Conservation (phyloP, 1,140 invertebrate species). For the Musca vetustissima region DNA sequence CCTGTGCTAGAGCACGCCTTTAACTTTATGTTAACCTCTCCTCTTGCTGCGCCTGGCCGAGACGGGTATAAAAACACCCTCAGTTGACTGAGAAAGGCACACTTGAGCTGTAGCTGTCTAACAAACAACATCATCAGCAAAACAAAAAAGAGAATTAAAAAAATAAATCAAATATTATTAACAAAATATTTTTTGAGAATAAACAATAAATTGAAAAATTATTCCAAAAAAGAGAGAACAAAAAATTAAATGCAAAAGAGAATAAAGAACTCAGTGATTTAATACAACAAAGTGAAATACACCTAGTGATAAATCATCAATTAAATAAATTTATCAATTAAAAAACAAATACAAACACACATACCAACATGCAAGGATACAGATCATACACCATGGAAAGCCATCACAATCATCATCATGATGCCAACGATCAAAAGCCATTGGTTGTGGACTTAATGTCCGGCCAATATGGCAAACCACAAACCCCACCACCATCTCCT, state of each 20-base stretch:
- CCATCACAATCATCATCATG: conserved; percentile 39
- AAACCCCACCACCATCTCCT: conserved; percentile 53
- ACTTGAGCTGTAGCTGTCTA: conserved; percentile 49
- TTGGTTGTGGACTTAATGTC: conserved; percentile 51
- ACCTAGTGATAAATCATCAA: not conserved
- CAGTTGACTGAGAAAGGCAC: conserved; percentile 43
- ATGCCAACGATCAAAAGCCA: conserved; percentile 49
- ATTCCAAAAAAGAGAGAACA: not conserved
- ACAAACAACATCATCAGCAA: conserved; percentile 37
- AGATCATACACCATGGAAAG: conserved; percentile 51
- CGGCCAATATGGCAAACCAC: conserved; percentile 50
- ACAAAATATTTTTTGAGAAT: conserved; percentile 15
- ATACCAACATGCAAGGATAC: conserved; percentile 51
- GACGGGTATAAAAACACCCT: conserved; percentile 40
- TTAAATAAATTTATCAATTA: not conserved
- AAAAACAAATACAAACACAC: not conserved
- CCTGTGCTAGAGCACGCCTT: conserved; percentile 27
- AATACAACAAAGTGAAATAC: not conserved
- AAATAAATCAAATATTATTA: not conserved
- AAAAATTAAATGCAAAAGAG: conserved; percentile 1
- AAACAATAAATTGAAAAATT: conserved; percentile 13
- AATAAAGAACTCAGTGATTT: not conserved
- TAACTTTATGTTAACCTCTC: conserved; percentile 14
- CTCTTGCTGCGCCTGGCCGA: not conserved
- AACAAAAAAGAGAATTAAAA: conserved; percentile 1